Conservation (phyloP, 2,113 vertebrate genomes). For the Formicarius rufipectus region DNA sequence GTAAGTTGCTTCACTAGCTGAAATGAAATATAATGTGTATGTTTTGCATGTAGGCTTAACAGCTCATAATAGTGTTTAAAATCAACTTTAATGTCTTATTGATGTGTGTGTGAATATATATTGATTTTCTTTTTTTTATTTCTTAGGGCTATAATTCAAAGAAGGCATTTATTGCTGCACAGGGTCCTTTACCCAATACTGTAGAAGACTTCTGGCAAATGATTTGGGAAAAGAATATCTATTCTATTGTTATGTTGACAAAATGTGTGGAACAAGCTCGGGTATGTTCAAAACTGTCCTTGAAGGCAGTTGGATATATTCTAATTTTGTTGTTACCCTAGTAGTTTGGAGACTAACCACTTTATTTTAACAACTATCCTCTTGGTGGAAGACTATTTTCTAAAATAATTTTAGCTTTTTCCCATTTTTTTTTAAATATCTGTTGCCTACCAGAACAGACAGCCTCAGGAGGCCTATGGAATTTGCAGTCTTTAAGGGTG, state of each 20-base stretch:
- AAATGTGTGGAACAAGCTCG: conserved; percentile 92
- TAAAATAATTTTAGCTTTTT: neutral
- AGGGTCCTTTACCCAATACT: conserved; percentile 90
- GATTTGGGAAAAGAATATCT: conserved; percentile 93
- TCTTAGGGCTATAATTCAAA: conserved; percentile 89
- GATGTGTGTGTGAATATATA: neutral
- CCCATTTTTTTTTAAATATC: neutral
- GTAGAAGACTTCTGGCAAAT: conserved; percentile 94
- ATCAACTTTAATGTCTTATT: neutral
- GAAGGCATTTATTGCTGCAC: conserved; percentile 92
- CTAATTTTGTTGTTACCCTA: neutral
- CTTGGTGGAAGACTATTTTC: neutral
- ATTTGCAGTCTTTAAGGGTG: accelerated
- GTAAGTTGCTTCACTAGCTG: conserved; percentile 72
- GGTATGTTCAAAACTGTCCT: conserved; percentile 77
- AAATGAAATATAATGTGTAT: neutral
- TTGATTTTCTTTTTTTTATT: neutral
- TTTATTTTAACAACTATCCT: neutral
- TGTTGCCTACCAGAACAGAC: neutral
- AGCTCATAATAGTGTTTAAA: neutral
- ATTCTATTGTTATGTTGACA: conserved; percentile 92
- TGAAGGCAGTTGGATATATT: neutral
- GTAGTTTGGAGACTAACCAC: neutral
- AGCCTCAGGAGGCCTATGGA: neutral
- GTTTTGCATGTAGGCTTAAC: neutral